A percentile compares a stretch with the other conserved stretches of the same genome.
Conservation (phyloP, 2,888 invertebrate species). For the Crematogaster levior region DNA sequence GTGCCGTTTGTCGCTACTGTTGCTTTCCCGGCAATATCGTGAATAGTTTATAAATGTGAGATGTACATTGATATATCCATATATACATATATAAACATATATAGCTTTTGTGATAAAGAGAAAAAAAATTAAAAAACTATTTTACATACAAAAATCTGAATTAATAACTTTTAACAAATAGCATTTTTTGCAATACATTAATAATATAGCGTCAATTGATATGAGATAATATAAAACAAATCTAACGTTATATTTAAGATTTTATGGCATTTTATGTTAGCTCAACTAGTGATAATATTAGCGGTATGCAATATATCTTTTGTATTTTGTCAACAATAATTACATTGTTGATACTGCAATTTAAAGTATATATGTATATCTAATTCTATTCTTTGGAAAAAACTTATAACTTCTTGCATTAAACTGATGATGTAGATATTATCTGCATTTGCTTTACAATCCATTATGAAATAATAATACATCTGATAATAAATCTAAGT, state of each 20-base stretch:
- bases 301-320: neutral
- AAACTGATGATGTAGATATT: neutral
- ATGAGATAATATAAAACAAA: neutral
- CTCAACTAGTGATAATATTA: too few relatives aligned
- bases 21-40: conserved; percentile 20
- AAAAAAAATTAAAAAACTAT: neutral
- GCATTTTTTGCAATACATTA: neutral
- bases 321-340: neutral
- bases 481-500: conserved; percentile 13
- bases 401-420: neutral
- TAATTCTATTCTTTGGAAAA: neutral
- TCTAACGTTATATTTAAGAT: neutral
- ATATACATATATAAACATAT: too few relatives aligned
- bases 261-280: neutral
- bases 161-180: neutral
- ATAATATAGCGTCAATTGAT: neutral
- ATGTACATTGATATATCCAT: conserved; percentile 1
- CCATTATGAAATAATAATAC: neutral
- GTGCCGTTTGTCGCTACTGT: conserved; percentile 39
- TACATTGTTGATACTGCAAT: neutral
- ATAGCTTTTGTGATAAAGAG: neutral
- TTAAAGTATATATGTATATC: neutral
- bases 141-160: neutral
- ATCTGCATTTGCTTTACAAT: neutral
- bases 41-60: conserved; percentile 46